A percentile compares a stretch with the other conserved stretches of the same genome.
Conservation (phyloP, 1,140 invertebrate genomes). For the Oppia nitens region DNA sequence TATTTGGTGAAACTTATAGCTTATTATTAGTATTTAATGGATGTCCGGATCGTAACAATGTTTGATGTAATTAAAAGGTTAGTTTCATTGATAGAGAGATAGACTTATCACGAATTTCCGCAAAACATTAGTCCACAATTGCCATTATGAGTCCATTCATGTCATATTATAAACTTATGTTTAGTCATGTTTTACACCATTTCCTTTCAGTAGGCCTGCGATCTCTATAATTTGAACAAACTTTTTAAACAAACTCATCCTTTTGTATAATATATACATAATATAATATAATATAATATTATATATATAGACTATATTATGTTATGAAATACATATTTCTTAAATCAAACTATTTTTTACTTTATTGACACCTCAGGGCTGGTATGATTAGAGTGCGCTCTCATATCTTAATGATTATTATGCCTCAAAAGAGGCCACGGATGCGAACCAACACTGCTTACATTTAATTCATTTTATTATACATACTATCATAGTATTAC, state of each 20-base stretch:
- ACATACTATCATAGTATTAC: too few species aligned
- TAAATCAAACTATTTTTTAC: neutral
- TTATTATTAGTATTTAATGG: neutral
- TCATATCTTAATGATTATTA: neutral
- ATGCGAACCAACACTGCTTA: neutral
- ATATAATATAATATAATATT: too few species aligned
- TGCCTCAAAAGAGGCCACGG: neutral
- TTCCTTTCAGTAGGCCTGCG: neutral
- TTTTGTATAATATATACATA: neutral
- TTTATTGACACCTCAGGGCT: neutral
- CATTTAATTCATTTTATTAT: too few species aligned
- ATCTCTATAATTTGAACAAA: neutral
- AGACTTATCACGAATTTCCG: neutral
- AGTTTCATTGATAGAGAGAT: neutral
- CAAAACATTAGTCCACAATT: neutral
- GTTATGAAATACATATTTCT: too few species aligned
- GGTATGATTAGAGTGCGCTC: neutral
- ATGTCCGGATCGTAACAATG: neutral
- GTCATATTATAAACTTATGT: neutral
- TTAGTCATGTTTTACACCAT: neutral
- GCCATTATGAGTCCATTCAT: neutral
- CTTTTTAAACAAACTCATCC: neutral
- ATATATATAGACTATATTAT: too few species aligned
- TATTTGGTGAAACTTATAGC: too few species aligned
- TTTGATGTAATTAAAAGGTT: neutral